Evolutionary conservation across 2,113 vertebrate species (phyloP), one percentile per base, ranked within the genome.

Genomic region (Acinonyx jubatus): DNA sequence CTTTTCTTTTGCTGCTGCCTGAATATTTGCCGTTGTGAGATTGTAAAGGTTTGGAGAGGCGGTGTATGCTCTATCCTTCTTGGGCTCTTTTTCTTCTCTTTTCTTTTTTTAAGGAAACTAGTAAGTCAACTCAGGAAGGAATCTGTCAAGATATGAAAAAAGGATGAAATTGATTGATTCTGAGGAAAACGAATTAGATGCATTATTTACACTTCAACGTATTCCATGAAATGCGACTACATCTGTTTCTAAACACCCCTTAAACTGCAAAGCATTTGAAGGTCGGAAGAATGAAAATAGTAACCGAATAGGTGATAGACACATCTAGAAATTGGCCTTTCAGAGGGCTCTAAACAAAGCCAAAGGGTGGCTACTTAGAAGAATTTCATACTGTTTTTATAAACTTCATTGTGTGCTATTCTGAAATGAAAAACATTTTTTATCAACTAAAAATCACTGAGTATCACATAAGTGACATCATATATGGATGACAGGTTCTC

Each of bases 191-290:
- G 23, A 89, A 31, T 87, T 80, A 65, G 76, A 88, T 31, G 15
- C 4, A 10, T 74, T 76, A 14, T 89, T 91, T 96, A 33, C 14
- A 48, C 21, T 57, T 66, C 3, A 36, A 14, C 2, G 11, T 50
- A 69, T 50, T 83, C 41, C 57, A 15, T 68, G 41, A 80, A 96
- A 86, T 61, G 41, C 71, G 88, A 68, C 41, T 80, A 31, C 52
- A 90, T 90, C 65, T 68, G 50, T 97, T 89, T 91, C 65, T 74
- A 76, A 83, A 66, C 27, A 96, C 16, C 87, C 29, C n/a, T 96
- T 81, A 82, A 80, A 61, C 1, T 13, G 38, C 50, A 90, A 84
- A 88, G 66, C 27, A n/a, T 9, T 27, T 73, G 50, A 66, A 95
- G 41, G 2, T 84, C 69, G 66, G 41, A 85, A 36, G 38, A 78